These are phyloP conservation scores for Iphiclides podalirius DNA, from an alignment of 2,888 invertebrate species.

Conservation along the genomic window DNA sequence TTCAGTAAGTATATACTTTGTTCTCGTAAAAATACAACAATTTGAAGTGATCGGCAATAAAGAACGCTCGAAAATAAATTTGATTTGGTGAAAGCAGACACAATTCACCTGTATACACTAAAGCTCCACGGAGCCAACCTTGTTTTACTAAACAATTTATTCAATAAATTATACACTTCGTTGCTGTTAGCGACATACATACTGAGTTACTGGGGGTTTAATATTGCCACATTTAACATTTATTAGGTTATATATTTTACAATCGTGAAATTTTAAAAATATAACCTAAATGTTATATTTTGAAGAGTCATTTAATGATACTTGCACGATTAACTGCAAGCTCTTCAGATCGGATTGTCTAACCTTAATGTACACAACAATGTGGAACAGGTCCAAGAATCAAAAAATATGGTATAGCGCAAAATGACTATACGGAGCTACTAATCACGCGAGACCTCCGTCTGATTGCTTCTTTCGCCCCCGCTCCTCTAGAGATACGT, in stretches of 20 bases:
- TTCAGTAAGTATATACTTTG: no score
- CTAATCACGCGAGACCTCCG: conserved; percentile 36
- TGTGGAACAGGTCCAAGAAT: conserved; percentile 21
- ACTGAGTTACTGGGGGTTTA: no score
- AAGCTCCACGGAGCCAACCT: conserved; percentile 9
- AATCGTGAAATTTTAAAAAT: no score
- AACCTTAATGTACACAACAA: conserved; percentile 14
- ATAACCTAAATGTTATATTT: no score
- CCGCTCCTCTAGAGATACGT: conserved; percentile 52
- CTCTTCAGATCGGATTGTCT: conserved; percentile 1
- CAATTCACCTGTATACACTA: conserved; percentile 31
- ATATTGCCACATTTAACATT: no score
- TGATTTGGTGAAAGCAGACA: conserved; percentile 48
- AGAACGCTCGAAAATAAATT: conserved; percentile 49
- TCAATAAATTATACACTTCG: no score
- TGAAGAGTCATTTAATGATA: conserved; percentile 9
- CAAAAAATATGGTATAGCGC: conserved; percentile 25
- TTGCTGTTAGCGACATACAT: no score
- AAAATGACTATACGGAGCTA: conserved; percentile 23
- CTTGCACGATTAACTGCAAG: conserved; percentile 8
- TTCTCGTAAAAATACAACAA: no score
- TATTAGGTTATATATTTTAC: no score
- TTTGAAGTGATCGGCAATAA: conserved; percentile 12
- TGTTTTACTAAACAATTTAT: no score
- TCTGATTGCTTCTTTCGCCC: conserved; percentile 46